Base-by-base conservation (phyloP, 2,888 invertebrate genomes). In the Drosophila peninsularis region DNA sequence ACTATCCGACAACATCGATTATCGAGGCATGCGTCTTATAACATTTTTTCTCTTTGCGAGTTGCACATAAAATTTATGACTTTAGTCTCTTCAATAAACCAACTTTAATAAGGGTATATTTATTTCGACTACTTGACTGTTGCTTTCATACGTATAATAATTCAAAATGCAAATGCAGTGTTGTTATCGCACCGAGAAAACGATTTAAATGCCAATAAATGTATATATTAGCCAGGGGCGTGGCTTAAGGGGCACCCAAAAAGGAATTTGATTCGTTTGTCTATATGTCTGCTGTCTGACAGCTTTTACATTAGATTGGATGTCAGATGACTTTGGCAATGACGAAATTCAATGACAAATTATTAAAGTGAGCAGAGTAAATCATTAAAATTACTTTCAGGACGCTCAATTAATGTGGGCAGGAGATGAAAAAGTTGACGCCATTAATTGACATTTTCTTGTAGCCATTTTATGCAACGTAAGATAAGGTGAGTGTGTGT, bases 361-460 rank as follows among this genome's bases (percentile, higher is more conserved):
- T 70, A 56, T 62, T 55, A 58, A 49, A 57, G 41, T 62, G 62
- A 62, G 54, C 32, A 34, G 53, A 50, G 58, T 49, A 45, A 68
- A 54, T 52, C 32, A 56, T 60, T 39, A 39, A 41, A 76, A 47
- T 63, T 21, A 60, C 56, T 78, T 60, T 56, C 65, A 56, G 50
- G 44, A 55, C 49, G 63, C 70, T 70, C 62, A 83, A 73, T 71
- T 70, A 56, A 63, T 68, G 67, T 58, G 41, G 36, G 42, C 39
- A 47, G 62, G 65, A 62, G 60, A 60, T 41, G 21, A 63, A 78
- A 82, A 89, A 76, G 68, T 86, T 88, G 55, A 67, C 69, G 57
- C 56, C 76, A 89, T 89, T 89, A 89, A 89, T 83, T 88, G 85
- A 70, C 82, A 81, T 77, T 84, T 66, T 79, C 30, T 52, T 44